phyloP scores from a whole-genome alignment of 2,113 vertebrate species.

The Coptodon rendalli region DNA sequence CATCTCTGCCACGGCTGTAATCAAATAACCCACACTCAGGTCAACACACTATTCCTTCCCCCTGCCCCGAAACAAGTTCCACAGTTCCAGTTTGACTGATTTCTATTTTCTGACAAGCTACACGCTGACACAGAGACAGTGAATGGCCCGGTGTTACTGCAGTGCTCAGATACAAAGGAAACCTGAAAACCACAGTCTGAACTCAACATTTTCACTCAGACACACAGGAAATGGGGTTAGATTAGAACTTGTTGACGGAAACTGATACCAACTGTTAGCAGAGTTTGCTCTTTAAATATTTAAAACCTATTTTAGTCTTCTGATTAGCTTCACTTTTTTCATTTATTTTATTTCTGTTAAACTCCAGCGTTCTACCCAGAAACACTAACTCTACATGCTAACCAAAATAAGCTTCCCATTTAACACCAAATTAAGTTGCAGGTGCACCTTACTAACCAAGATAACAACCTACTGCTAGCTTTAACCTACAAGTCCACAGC shows the following conservation, averaged over 20 bases:
- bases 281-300: neutral
- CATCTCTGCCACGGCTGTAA: neutral
- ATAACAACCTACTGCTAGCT: neutral
- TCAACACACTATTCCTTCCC: neutral
- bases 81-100: neutral
- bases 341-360: neutral
- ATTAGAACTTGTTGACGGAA: neutral
- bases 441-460: neutral
- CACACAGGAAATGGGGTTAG: constrained; percentile 15
- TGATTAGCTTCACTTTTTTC: neutral
- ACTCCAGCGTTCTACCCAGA: neutral
- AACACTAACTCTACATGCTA: neutral
- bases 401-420: neutral
- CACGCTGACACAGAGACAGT: neutral
- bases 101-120: neutral
- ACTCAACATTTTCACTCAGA: neutral
- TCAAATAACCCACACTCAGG: neutral
- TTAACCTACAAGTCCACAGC: neutral
- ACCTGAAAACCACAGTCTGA: constrained; percentile 1
- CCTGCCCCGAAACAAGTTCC: neutral
- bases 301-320: neutral
- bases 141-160: neutral
- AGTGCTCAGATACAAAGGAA: neutral
- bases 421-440: neutral
- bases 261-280: neutral